Conservation (phyloP, 2,113 vertebrate genomes). For the Urocynchramus pylzowi region DNA sequence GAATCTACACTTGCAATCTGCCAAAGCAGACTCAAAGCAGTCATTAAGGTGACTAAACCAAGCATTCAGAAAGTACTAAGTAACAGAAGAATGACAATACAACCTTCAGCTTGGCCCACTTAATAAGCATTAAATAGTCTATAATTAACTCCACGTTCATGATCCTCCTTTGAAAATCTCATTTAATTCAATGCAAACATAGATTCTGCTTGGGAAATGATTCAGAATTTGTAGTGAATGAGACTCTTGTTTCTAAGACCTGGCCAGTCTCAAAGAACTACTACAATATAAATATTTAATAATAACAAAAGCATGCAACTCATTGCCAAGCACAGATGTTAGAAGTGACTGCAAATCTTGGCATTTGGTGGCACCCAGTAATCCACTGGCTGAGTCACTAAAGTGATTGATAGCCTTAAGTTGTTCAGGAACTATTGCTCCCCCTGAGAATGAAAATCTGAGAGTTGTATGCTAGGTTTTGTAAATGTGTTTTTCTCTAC, state of each 20-base stretch:
- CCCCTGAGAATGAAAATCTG: background rate
- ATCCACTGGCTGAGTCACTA: background rate
- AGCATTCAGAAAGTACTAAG: background rate
- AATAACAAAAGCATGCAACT: constrained; percentile 27
- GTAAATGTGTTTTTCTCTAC: background rate
- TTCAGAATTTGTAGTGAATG: constrained; percentile 23
- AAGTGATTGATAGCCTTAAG: background rate
- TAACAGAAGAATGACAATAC: background rate
- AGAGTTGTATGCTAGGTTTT: background rate
- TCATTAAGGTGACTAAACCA: background rate
- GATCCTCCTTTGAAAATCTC: background rate
- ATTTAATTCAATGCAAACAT: background rate
- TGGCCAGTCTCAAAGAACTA: constrained; percentile 25
- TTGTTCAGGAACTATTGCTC: background rate
- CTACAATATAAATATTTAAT: constrained; percentile 50
- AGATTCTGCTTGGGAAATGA: background rate
- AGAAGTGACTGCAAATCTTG: constrained; percentile 20
- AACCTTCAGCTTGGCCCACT: background rate
- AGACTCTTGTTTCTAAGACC: constrained; percentile 8
- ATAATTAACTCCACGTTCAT: background rate
- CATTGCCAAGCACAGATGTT: constrained; percentile 37
- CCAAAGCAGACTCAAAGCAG: background rate
- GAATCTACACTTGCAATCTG: background rate
- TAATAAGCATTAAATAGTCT: background rate
- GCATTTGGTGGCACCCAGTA: constrained; percentile 41